Base-by-base conservation (phyloP, 2,888 invertebrate genomes). In the Clostera curtula region DNA sequence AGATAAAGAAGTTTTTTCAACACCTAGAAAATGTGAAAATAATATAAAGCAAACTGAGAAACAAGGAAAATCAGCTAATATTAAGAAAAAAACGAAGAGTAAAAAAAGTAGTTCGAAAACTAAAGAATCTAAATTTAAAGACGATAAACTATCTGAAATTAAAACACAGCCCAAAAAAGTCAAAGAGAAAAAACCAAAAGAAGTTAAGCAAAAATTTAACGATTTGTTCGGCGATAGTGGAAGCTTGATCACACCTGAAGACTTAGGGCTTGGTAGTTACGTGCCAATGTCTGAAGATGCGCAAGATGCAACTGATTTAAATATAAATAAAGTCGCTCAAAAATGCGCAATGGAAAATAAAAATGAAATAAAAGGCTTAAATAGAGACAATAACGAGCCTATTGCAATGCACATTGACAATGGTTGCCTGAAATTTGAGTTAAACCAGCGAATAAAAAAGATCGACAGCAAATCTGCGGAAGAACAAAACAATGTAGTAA, bases 191-290 rank as follows among this genome's bases (percentile, higher is more conserved):
- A 49, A 40, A 27, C 30, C 34, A 18, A 56, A 51, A 29, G 42
- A 52, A 27, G 51, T 43, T 8, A 56, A 59, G 29, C 49, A 47
- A 12, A 77, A 71, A 43, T 74, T 80, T 34, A 52, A 44, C 30
- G 80, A 79, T 31, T 47, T 80, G 3, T 82, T 80, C 53, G 82
- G 79, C 17, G 82, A 83, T 17, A 75, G 68, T 40, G 68, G 49
- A 31, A 82, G 82, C 60, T 53, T 83, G 35, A 75, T 83, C 45
- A 73, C 69, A 14, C 80, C 76, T 5, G 79, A 76, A 43, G 82
- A 83, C 47, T 60, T 83, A 40, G 75, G 73, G 24, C 44, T 76
- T 35, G 35, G 42, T 15, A 9, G 36, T 36, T 72, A 61, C 48
- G 36, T 48, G 7, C 60, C 65, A 0, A 47, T 71, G 8, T 67